These are phyloP conservation scores for Epizoanthus rinbou DNA, from an alignment of 92 coral and sea anemone species.

Conservation along the genomic window DNA sequence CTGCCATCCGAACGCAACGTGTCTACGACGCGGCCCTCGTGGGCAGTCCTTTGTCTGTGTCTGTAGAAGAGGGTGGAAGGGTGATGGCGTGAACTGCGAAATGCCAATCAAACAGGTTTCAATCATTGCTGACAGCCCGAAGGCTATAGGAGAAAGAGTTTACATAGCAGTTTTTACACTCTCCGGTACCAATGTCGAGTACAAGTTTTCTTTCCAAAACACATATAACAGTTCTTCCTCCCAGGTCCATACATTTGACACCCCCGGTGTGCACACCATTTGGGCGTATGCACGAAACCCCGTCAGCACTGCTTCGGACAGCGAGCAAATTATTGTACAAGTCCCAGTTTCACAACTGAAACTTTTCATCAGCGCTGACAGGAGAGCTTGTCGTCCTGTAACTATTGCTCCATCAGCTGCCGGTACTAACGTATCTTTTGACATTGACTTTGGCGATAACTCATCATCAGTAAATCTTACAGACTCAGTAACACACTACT, in stretches of 20 bases:
- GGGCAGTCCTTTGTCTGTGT: constrained; percentile 60
- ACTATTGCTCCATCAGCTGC: constrained; percentile 38
- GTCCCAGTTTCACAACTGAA: constrained; percentile 46
- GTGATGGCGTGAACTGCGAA: constrained; percentile 56
- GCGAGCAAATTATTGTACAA: constrained; percentile 52
- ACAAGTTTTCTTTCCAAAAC: constrained; percentile 52
- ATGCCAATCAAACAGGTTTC: constrained; percentile 57
- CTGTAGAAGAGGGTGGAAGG: constrained; percentile 66
- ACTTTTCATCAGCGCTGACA: constrained; percentile 45
- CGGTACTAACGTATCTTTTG: constrained; percentile 59
- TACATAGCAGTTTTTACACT: constrained; percentile 53
- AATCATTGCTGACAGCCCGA: constrained; percentile 62
- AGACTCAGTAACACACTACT: constrained; percentile 45
- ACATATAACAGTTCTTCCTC: constrained; percentile 46
- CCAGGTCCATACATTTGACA: constrained; percentile 41
- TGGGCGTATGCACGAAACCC: constrained; percentile 48
- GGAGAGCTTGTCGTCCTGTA: constrained; percentile 54
- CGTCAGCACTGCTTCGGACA: constrained; percentile 43
- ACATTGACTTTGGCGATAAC: constrained; percentile 59
- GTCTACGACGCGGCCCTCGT: constrained; percentile 55
- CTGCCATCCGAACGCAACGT: constrained; percentile 72
- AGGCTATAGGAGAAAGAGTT: constrained; percentile 53
- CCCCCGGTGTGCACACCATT: constrained; percentile 49
- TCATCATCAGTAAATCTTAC: constrained; percentile 25
- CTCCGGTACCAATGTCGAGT: constrained; percentile 62